These are phyloP conservation scores for Phocides pigmalion DNA, from an alignment of 1,140 invertebrate genomes.

Conservation along the genomic window DNA sequence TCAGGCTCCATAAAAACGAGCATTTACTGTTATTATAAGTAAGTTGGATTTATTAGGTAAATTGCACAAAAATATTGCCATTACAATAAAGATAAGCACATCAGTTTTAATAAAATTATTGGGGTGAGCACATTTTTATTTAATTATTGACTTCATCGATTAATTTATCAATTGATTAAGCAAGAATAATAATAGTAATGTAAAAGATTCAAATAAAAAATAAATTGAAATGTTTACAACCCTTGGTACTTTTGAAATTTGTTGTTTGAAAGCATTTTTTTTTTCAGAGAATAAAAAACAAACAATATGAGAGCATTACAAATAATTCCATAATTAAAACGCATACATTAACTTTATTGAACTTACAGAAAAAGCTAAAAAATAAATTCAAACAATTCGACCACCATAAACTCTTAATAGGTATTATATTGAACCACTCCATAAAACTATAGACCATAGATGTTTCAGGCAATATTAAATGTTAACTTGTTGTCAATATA, in stretches of 20 bases:
- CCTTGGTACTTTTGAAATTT: not conserved
- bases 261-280: not conserved
- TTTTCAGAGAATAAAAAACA: not conserved
- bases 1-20: constrained; percentile 75
- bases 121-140: not conserved
- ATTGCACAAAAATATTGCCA: constrained; percentile 4
- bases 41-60: not conserved
- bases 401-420: constrained; percentile 6
- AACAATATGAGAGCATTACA: not conserved
- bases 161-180: not conserved
- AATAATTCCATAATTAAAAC: constrained; percentile 14
- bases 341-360: constrained; percentile 14
- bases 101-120: not conserved
- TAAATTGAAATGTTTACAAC: not conserved
- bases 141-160: no score
- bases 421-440: constrained; percentile 17
- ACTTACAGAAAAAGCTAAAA: constrained; percentile 9
- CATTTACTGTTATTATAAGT: not conserved
- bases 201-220: not conserved
- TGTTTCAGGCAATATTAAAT: constrained; percentile 1
- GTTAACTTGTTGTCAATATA: constrained; percentile 20
- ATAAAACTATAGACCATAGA: constrained; percentile 5
- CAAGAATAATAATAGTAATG: not conserved
- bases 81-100: not conserved
- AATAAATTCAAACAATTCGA: constrained; percentile 14